Evolutionary conservation across 2,888 invertebrate species (phyloP), one percentile per base, ranked within the genome.

Genomic region (Mongoloraphidia duomilia): DNA sequence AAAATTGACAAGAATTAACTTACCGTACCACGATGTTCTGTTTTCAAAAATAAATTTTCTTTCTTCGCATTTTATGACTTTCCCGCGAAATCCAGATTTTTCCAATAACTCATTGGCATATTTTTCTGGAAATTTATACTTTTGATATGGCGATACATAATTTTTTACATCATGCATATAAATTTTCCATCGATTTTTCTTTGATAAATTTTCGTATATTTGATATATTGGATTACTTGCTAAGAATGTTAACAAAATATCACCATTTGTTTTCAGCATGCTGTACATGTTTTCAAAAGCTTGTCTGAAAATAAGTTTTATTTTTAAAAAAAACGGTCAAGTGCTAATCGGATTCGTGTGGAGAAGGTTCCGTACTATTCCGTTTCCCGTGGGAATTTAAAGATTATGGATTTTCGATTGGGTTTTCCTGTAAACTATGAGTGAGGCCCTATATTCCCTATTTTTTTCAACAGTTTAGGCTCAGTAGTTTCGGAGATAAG

Each of bases 191-290:
- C 73, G 73, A 1, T 68, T 63, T 47, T 70, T 68, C 46, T 68
- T 63, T 0, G 79, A 70, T 52, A 87, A 63, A n/a, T 67, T 68
- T 42, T 78, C 71, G 62, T 82, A 86, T 1, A 83, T 74, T 38
- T 82, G 77, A 60, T 76, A 87, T 8, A 84, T 73, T 0, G 80
- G 78, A 65, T 80, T 80, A 50, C 73, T 74, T 0, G 82, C 82
- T 34, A 84, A 63, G 58, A 86, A 84, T 13, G 79, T 73, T 2
- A 87, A 61, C 10, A 87, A 64, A 44, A 79, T 76, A 57, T 81
- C 80, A 1, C 87, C 88, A 5, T 77, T 79, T 0, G 76, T 75
- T 50, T 69, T 71, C n/a, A 88, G 64, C 46, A 87, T 63, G 36
- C 76, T 67, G 63, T 73, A 77, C 47, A 88, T 78, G 59, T 83